Conservation (phyloP, 2,113 vertebrate genomes). For the Neodon shergylaensis region DNA sequence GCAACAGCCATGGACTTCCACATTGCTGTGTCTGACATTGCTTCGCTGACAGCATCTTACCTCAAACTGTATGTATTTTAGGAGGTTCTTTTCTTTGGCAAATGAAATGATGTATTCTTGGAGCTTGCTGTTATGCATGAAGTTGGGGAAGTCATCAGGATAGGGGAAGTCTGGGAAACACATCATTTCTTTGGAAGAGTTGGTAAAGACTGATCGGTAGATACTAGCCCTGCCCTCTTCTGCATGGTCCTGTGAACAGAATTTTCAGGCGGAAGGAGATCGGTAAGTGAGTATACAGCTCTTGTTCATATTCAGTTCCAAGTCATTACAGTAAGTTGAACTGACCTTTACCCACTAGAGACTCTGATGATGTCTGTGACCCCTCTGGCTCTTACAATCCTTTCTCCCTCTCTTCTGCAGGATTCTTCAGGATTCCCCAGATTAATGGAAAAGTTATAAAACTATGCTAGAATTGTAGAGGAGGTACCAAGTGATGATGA, state of each 20-base stretch:
- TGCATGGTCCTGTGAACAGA: conserved; percentile 83
- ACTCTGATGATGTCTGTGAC: background rate
- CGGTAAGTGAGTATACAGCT: background rate
- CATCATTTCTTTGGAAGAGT: conserved; percentile 95
- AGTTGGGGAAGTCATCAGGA: conserved; percentile 90
- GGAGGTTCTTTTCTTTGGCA: conserved; percentile 87
- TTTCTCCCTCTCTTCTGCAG: background rate
- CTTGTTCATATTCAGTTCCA: background rate
- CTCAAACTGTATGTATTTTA: conserved; percentile 89
- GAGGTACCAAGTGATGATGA: background rate
- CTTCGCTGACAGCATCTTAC: conserved; percentile 76
- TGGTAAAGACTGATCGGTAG: conserved; percentile 89
- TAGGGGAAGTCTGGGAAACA: conserved; percentile 92
- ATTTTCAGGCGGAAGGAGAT: background rate
- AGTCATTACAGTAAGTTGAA: background rate
- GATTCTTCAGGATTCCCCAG: background rate
- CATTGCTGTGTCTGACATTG: background rate
- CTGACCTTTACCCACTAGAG: background rate
- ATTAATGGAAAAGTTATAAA: background rate
- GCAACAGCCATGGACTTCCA: background rate
- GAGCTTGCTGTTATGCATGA: conserved; percentile 87
- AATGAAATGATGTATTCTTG: conserved; percentile 88
- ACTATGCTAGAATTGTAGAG: background rate
- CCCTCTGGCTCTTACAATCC: background rate
- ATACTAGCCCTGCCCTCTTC: conserved; percentile 88